Evolutionary conservation across 2,113 vertebrate species (phyloP).

Genomic region (Gallinago media): DNA sequence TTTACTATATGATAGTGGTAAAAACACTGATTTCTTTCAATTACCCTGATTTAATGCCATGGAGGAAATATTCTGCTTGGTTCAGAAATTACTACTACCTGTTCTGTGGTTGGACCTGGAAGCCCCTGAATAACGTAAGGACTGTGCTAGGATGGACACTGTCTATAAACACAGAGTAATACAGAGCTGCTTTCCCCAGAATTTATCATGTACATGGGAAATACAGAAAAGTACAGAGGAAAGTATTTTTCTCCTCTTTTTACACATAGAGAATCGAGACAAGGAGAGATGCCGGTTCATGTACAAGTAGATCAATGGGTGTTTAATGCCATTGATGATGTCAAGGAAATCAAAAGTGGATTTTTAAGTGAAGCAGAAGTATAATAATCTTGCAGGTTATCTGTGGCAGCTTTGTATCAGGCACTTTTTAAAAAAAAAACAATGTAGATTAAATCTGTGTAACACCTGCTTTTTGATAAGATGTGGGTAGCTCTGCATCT

Average conservation of each 20-base stretch:
- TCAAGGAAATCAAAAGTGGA: background rate
- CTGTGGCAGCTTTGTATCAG: background rate
- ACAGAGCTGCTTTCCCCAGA: background rate
- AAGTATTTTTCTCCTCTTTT: background rate
- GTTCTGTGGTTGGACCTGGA: background rate
- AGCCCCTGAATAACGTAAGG: background rate
- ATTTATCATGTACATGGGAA: background rate
- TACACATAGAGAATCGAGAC: background rate
- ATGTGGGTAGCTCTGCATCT: background rate
- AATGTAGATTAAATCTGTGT: background rate
- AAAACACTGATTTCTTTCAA: background rate
- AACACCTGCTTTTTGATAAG: background rate
- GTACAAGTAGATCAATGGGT: background rate
- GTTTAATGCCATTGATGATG: background rate
- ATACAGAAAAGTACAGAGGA: fast-evolving
- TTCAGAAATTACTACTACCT: background rate
- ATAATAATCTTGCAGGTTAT: background rate
- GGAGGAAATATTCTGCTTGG: background rate
- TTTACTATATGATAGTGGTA: background rate
- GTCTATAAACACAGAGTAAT: background rate
- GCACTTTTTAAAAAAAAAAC: background rate
- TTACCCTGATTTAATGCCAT: background rate
- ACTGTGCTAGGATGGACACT: background rate
- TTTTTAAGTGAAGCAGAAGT: background rate
- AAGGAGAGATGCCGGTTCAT: background rate